phyloP scores from a whole-genome alignment of 30 jellyfish, hydroid and myxozoan genomes.

The Hydractinia symbiolongicarpus region DNA sequence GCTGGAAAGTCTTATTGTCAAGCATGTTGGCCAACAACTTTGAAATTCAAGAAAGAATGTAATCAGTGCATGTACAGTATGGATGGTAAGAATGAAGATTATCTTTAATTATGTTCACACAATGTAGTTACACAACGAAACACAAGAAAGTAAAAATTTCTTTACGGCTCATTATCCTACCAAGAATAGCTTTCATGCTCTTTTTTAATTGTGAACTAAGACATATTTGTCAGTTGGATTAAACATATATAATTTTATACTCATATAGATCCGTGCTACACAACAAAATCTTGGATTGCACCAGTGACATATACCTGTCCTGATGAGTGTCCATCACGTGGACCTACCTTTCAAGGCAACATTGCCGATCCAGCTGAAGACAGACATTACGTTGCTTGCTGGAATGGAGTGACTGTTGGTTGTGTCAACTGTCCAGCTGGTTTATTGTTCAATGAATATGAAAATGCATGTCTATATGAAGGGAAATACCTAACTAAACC shows the following conservation, averaged over 20 bases:
- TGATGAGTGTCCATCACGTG: not conserved
- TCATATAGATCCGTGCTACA: slow-evolving; percentile 13
- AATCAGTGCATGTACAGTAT: slow-evolving; percentile 25
- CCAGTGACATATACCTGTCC: not conserved
- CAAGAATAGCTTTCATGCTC: no score
- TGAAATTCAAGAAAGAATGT: slow-evolving; percentile 16
- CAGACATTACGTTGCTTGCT: slow-evolving; percentile 27
- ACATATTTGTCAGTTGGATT: no score
- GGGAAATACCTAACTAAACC: slow-evolving; percentile 22
- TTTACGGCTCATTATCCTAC: no score
- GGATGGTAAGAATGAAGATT: not conserved
- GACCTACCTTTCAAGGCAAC: not conserved
- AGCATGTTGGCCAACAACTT: slow-evolving; percentile 31
- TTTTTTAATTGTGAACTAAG: no score
- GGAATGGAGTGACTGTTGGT: slow-evolving; percentile 33
- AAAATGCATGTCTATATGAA: slow-evolving; percentile 24
- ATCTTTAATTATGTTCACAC: not conserved
- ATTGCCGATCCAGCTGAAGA: slow-evolving; percentile 14
- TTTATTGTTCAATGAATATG: slow-evolving; percentile 19
- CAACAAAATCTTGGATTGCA: slow-evolving; percentile 1
- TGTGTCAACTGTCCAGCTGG: slow-evolving; percentile 36
- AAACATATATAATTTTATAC: no score
- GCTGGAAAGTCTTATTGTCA: slow-evolving; percentile 20
- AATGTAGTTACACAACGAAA: not conserved
- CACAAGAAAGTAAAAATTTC: not conserved